Conservation (phyloP, 2,797 vertebrate genomes). For the Microchirus variegatus region DNA sequence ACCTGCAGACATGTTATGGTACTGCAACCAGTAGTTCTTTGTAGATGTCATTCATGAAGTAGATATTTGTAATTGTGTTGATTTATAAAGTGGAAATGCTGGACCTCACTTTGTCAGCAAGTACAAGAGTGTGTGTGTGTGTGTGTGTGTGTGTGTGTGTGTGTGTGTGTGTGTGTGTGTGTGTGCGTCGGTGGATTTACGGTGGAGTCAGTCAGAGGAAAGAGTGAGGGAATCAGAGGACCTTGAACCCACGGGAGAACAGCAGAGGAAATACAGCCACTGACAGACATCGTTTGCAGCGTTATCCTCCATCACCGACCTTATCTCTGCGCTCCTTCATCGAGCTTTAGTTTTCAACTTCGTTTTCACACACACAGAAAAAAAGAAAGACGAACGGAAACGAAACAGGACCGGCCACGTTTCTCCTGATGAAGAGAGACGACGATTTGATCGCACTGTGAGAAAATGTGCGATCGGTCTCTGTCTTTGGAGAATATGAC, state of each 20-base stretch:
- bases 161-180: conserved; percentile 25
- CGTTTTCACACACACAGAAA: conserved; percentile 10
- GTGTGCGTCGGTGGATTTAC: conserved; percentile 74
- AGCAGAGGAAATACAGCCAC: conserved; percentile 62
- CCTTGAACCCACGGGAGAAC: conserved; percentile 63
- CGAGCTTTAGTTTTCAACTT: conserved; percentile 5
- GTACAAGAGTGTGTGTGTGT: too few species aligned
- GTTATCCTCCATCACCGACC: neutral
- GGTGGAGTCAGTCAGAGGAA: conserved; percentile 49
- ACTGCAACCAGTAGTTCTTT: too few species aligned
- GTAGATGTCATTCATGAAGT: too few species aligned
- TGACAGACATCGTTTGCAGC: conserved; percentile 35
- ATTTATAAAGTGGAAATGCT: too few species aligned
- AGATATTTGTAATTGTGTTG: too few species aligned
- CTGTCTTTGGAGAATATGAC: neutral
- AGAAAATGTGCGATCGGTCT: neutral
- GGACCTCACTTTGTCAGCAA: too few species aligned
- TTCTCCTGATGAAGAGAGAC: conserved; percentile 15
- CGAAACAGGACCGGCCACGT: conserved; percentile 1
- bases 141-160: conserved; percentile 42
- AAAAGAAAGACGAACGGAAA: conserved; percentile 24
- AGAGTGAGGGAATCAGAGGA: conserved; percentile 44
- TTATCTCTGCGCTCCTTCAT: neutral
- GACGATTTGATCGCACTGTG: conserved; percentile 1
- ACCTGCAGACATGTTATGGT: too few species aligned